Percentiles rank a stretch among this genome's conserved stretches.
Evolutionary conservation across 2,113 vertebrate species (phyloP).

Genomic region (Miniopterus natalensis): DNA sequence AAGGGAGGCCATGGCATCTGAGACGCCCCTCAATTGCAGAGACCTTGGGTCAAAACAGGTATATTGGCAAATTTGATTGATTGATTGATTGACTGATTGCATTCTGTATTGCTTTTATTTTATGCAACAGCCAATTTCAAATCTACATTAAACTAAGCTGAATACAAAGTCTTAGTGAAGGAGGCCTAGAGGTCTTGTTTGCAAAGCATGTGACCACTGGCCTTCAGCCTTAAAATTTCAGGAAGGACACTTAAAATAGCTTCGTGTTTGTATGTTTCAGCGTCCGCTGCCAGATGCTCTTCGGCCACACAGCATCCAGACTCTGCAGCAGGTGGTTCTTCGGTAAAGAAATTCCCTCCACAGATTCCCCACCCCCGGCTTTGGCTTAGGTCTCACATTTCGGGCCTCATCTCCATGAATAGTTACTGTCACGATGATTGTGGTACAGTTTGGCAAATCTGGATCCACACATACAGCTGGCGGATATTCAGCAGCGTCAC

Average conservation of each 20-base stretch:
- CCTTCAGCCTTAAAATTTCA: conserved; percentile 87
- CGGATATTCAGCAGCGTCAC: conserved; percentile 92
- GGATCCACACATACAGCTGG: conserved; percentile 94
- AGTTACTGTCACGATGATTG: conserved; percentile 87
- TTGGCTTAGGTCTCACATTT: conserved; percentile 93
- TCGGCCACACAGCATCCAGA: conserved; percentile 91
- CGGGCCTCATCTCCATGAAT: conserved; percentile 93
- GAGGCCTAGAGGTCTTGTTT: not conserved
- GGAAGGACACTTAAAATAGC: conserved; percentile 92
- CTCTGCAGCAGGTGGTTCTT: conserved; percentile 92
- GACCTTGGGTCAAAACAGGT: not conserved
- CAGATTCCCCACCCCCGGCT: conserved; percentile 92
- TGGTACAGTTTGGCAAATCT: conserved; percentile 87
- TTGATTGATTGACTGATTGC: not conserved
- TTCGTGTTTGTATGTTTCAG: conserved; percentile 81
- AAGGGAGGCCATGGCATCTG: no score
- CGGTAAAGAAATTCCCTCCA: conserved; percentile 93
- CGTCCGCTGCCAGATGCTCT: conserved; percentile 91
- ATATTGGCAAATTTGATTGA: not conserved
- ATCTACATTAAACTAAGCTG: not conserved
- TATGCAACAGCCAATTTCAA: not conserved
- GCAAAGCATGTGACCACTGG: not conserved
- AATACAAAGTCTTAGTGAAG: not conserved
- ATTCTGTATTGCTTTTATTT: not conserved
- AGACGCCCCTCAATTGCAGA: not conserved